Percentiles rank a stretch among this genome's conserved stretches.
Conservation (phyloP, 1,140 invertebrate species). For the Drosophila triauraria region DNA sequence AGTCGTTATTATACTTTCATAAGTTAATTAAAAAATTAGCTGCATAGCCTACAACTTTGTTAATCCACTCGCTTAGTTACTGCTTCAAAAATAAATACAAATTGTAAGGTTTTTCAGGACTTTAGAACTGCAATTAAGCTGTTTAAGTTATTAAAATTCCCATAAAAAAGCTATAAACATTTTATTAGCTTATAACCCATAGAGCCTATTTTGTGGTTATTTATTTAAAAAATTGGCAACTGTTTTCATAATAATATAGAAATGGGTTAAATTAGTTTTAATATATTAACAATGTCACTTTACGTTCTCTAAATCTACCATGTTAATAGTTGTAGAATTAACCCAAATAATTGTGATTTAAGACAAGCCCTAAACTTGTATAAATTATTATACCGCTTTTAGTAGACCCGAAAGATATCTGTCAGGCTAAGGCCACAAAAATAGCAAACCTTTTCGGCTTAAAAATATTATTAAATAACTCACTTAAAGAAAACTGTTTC, state of each 20-base stretch:
- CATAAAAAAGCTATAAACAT: conserved; percentile 3
- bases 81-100: neutral
- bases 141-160: neutral
- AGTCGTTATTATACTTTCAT: too few species aligned
- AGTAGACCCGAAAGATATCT: neutral
- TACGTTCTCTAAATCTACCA: neutral
- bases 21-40: too few species aligned
- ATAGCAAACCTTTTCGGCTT: neutral
- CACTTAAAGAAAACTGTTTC: neutral
- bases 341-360: neutral
- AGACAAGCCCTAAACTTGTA: neutral
- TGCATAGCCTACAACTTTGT: too few species aligned
- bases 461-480: neutral
- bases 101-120: neutral
- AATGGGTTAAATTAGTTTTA: neutral
- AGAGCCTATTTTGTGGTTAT: neutral
- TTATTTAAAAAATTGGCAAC: neutral
- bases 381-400: neutral
- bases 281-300: neutral
- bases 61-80: too few species aligned
- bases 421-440: too few species aligned
- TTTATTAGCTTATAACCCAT: neutral
- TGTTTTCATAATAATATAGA: neutral
- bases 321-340: neutral
- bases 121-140: neutral